Evolutionary conservation across 2,888 invertebrate species (phyloP).

Genomic region (Anorthoa munda): DNA sequence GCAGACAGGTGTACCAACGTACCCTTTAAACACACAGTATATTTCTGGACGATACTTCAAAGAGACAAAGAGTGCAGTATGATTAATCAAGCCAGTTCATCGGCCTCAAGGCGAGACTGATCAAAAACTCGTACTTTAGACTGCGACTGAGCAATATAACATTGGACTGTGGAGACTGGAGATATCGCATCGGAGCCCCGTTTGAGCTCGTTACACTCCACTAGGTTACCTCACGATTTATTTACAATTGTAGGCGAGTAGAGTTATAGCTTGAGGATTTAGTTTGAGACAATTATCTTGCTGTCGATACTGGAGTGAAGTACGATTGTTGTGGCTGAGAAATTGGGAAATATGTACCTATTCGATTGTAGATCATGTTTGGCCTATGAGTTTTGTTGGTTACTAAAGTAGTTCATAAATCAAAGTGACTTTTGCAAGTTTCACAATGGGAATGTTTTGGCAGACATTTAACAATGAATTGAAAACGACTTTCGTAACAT

Average conservation of each 20-base stretch:
- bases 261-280: slow-evolving; percentile 55
- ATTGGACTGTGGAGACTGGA: slow-evolving; percentile 72
- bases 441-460: slow-evolving; percentile 5
- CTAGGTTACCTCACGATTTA: slow-evolving; percentile 64
- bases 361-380: slow-evolving; percentile 18
- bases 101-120: slow-evolving; percentile 83
- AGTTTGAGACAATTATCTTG: slow-evolving; percentile 63
- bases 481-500: not conserved
- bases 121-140: slow-evolving; percentile 83
- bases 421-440: slow-evolving; percentile 4
- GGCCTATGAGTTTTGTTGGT: not conserved
- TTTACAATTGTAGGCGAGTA: slow-evolving; percentile 66
- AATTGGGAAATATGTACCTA: slow-evolving; percentile 26
- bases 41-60: slow-evolving; percentile 53
- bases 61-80: slow-evolving; percentile 75
- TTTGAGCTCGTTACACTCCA: slow-evolving; percentile 68
- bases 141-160: slow-evolving; percentile 81
- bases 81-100: slow-evolving; percentile 85
- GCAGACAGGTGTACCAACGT: slow-evolving; percentile 27
- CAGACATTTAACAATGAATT: not conserved
- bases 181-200: slow-evolving; percentile 76
- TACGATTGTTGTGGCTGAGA: slow-evolving; percentile 34
- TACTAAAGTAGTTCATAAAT: not conserved
- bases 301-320: slow-evolving; percentile 47
- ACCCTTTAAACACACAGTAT: slow-evolving; percentile 32